These are phyloP conservation scores for Zelleria hepariella DNA, from an alignment of 2,888 invertebrate species.

Conservation along the genomic window DNA sequence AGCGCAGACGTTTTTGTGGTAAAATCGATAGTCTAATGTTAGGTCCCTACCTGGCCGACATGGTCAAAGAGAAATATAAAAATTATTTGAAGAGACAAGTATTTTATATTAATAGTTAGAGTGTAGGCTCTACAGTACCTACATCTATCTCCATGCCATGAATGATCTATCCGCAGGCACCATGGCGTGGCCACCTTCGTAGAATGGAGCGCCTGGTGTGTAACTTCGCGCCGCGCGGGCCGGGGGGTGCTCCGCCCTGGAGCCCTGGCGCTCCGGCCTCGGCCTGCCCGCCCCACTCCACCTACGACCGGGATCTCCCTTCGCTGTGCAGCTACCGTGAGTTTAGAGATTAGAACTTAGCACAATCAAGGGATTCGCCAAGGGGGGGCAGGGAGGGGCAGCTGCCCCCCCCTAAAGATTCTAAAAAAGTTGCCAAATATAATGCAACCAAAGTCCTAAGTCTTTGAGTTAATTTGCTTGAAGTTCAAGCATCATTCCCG, in stretches of 20 bases:
- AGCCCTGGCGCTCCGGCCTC: slow-evolving; percentile 31
- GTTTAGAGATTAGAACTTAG: slow-evolving; percentile 16
- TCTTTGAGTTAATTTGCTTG: too few relatives aligned
- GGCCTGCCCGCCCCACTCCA: slow-evolving; percentile 35
- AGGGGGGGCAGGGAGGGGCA: too few relatives aligned
- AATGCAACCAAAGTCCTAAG: too few relatives aligned
- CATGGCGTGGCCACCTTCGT: slow-evolving; percentile 36
- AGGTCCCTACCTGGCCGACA: too few relatives aligned
- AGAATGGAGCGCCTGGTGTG: slow-evolving; percentile 57
- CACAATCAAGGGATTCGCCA: not conserved
- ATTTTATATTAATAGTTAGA: too few relatives aligned
- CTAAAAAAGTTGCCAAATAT: too few relatives aligned
- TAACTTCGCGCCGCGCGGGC: slow-evolving; percentile 53
- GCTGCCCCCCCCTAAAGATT: too few relatives aligned
- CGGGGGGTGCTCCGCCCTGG: slow-evolving; percentile 38
- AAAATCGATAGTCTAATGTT: too few relatives aligned
- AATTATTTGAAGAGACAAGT: too few relatives aligned
- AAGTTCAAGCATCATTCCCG: not conserved
- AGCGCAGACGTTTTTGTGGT: too few relatives aligned
- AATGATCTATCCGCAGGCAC: slow-evolving; percentile 17
- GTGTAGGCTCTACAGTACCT: too few relatives aligned
- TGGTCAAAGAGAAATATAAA: too few relatives aligned
- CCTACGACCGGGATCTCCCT: slow-evolving; percentile 22
- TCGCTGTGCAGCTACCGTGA: slow-evolving; percentile 47
- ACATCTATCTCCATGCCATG: not conserved